Conservation (phyloP, 2,888 invertebrate species). For the Rhagophthalmus giganteus region DNA sequence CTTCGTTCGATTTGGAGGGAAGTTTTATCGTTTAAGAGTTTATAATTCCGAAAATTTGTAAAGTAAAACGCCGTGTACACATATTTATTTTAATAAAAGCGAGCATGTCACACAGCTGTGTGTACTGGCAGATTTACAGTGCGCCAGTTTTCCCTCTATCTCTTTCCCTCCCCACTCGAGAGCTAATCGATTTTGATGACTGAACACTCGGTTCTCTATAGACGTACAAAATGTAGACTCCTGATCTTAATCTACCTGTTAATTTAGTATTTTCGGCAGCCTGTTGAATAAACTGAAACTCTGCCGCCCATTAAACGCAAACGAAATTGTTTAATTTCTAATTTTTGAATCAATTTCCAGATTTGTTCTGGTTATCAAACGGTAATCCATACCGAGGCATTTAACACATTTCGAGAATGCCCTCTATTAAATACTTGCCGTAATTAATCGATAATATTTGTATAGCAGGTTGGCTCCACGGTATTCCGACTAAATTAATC, state of each 20-base stretch:
- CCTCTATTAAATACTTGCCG: no score
- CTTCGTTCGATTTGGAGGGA: no score
- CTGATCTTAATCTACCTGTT: constrained; percentile 25
- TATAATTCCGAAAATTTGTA: neutral
- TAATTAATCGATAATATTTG: no score
- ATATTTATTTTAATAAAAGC: constrained; percentile 33
- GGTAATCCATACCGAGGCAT: no score
- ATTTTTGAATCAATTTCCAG: neutral
- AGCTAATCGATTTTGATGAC: constrained; percentile 30
- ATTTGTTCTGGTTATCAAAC: no score
- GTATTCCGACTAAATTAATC: no score
- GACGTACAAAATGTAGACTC: constrained; percentile 24
- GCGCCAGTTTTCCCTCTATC: constrained; percentile 18
- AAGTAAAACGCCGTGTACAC: constrained; percentile 17
- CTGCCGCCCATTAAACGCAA: neutral
- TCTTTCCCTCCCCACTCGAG: constrained; percentile 20
- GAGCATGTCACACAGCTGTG: constrained; percentile 31
- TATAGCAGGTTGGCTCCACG: no score
- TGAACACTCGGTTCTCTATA: constrained; percentile 24
- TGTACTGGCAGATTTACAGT: constrained; percentile 33
- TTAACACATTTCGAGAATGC: no score
- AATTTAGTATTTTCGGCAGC: constrained; percentile 17
- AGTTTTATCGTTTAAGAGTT: no score
- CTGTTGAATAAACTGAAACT: constrained; percentile 15
- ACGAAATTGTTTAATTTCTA: neutral